phyloP scores from a whole-genome alignment of 2,888 invertebrate genomes.

The Cataglyphis cursor region DNA sequence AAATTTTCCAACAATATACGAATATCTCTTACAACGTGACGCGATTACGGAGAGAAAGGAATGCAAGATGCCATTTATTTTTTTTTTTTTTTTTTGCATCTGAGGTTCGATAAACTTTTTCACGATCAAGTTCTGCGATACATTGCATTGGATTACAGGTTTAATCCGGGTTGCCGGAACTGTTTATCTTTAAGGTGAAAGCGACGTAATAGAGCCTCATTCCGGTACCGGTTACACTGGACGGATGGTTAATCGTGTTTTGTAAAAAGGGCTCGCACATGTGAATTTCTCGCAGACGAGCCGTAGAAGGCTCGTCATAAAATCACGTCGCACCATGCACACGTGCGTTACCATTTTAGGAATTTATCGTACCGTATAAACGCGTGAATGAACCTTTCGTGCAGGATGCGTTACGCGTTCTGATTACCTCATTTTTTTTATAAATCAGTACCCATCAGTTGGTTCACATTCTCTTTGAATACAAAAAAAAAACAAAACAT shows the following conservation, averaged over 20 bases:
- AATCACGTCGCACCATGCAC: neutral
- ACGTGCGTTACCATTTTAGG: neutral
- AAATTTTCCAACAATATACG: no score
- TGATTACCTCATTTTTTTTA: conserved; percentile 41
- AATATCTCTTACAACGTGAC: neutral
- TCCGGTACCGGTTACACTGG: neutral
- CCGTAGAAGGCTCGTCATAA: neutral
- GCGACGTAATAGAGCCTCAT: neutral
- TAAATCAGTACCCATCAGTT: neutral
- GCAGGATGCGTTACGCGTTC: conserved; percentile 33
- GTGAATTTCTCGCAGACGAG: neutral
- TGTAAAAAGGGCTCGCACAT: neutral
- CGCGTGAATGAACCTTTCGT: neutral
- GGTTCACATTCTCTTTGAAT: neutral
- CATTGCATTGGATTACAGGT: neutral
- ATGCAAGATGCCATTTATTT: neutral
- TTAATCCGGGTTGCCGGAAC: conserved; percentile 16
- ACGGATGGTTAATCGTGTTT: neutral
- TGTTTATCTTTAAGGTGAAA: conserved; percentile 1
- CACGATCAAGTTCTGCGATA: neutral
- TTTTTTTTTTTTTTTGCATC: no score
- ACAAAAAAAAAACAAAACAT: neutral
- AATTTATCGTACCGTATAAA: conserved; percentile 5
- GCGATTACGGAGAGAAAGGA: neutral
- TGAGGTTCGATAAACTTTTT: neutral